Percentiles rank a stretch among this genome's conserved stretches.
phyloP scores from a whole-genome alignment of 1,140 invertebrate genomes.

The Palaemon carinicauda region DNA sequence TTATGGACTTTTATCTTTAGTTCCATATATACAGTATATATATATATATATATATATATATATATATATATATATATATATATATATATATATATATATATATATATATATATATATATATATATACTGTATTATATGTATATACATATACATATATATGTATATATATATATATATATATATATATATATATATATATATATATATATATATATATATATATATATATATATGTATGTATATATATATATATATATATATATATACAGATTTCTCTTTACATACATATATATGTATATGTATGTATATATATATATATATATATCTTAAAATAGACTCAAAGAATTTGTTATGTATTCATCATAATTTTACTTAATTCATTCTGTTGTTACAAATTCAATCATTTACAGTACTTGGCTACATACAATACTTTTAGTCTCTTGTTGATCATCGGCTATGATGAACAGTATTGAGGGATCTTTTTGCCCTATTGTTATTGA shows the following conservation, averaged over 20 bases:
- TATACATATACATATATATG: not conserved
- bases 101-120: not conserved
- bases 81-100: not conserved
- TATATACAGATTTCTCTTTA: not conserved
- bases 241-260: not conserved
- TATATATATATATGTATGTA: conserved; percentile 18
- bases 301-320: not conserved
- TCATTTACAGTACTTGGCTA: no score
- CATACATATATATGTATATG: not conserved
- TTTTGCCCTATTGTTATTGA: no score
- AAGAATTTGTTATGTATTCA: no score
- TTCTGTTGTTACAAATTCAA: no score
- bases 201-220: conserved; percentile 26
- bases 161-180: not conserved
- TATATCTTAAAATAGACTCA: no score
- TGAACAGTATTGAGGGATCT: no score
- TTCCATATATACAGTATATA: no score
- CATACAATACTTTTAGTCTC: no score
- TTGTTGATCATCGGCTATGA: no score
- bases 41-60: conserved; percentile 9
- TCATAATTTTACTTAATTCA: no score
- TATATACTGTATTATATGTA: not conserved
- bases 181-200: conserved; percentile 17
- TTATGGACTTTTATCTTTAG: no score
- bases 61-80: conserved; percentile 8